Evolutionary conservation across 35 echinoderm and acorn worm species (phyloP).

Genomic region (Lytechinus variegatus): DNA sequence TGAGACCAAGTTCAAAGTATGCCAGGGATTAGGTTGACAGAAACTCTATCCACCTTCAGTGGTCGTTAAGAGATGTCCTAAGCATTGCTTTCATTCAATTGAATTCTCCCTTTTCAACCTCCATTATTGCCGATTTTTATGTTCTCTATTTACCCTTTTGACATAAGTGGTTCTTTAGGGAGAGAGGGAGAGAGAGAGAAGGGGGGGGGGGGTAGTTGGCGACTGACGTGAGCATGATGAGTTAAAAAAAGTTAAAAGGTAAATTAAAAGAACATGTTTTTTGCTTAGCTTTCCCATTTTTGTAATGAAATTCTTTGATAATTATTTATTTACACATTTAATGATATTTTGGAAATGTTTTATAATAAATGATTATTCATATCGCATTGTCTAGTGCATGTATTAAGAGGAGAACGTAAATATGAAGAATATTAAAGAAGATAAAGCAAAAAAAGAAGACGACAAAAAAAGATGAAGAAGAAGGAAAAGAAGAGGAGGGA

Average conservation of each 20-base stretch:
- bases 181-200: background rate
- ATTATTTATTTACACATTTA: no score
- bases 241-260: background rate
- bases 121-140: background rate
- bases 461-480: background rate
- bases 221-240: background rate
- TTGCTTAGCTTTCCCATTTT: no score
- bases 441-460: background rate
- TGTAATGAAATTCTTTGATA: no score
- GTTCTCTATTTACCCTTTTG: background rate
- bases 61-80: conserved; percentile 1
- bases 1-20: background rate
- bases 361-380: no score
- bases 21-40: background rate
- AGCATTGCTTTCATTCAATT: background rate
- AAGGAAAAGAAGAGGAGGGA: background rate
- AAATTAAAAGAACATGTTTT: no score
- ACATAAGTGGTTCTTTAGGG: background rate
- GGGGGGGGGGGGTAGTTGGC: background rate
- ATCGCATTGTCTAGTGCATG: no score
- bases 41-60: background rate
- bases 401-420: no score
- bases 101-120: background rate
- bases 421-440: no score
- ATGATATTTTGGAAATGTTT: no score